Evolutionary conservation across 2,113 vertebrate genomes (phyloP).

Genomic region (Rhinoderma darwinii): DNA sequence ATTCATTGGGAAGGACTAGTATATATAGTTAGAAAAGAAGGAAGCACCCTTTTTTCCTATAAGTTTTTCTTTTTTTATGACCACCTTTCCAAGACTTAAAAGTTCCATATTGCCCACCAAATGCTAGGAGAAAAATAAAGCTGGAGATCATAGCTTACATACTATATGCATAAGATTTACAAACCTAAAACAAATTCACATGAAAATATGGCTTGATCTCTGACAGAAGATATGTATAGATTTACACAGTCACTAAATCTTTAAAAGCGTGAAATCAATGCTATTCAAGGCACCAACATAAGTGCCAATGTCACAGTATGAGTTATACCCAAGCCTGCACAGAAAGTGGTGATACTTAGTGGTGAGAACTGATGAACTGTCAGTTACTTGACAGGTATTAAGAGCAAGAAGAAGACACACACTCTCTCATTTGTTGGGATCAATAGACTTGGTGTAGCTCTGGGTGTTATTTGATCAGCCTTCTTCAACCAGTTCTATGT

Average conservation of each 20-base stretch:
- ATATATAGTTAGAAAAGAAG: too few species aligned
- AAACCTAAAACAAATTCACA: neutral
- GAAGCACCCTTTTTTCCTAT: too few species aligned
- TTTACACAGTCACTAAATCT: conserved; percentile 1
- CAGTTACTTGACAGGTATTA: conserved; percentile 19
- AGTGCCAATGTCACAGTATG: conserved; percentile 9
- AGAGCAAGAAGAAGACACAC: conserved; percentile 31
- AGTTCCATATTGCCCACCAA: neutral
- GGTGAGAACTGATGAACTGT: conserved; percentile 23
- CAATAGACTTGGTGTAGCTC: conserved; percentile 34
- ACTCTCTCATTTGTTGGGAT: conserved; percentile 5
- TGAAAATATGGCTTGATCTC: neutral
- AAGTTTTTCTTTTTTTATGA: neutral
- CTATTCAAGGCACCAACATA: neutral
- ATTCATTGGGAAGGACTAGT: too few species aligned
- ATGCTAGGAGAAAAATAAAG: neutral
- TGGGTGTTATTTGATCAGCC: conserved; percentile 31
- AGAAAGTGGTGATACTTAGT: conserved; percentile 10
- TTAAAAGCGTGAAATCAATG: conserved; percentile 14
- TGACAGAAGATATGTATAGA: neutral
- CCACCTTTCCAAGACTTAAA: neutral
- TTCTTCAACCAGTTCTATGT: neutral
- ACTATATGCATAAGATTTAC: conserved; percentile 5
- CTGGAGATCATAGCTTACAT: neutral
- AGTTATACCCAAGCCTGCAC: conserved; percentile 24